phyloP scores from a whole-genome alignment of 1,140 invertebrate genomes.

The Polypedilum pembai region DNA sequence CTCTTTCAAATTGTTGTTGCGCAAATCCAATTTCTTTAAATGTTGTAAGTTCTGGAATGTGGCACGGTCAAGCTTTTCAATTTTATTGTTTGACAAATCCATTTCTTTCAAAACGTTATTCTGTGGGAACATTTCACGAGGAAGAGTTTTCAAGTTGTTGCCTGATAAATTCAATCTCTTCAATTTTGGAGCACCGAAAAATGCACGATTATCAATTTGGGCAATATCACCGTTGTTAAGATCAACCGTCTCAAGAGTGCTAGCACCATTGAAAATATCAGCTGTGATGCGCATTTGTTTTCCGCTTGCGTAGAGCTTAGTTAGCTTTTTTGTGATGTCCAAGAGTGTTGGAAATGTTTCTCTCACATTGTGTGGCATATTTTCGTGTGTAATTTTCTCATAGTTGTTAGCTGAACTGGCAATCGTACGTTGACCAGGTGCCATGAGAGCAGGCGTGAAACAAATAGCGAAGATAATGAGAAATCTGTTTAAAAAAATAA shows the following conservation, averaged over 20 bases:
- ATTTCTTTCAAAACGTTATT: not conserved
- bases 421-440: not conserved
- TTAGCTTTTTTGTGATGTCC: not conserved
- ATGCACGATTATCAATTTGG: not conserved
- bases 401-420: not conserved
- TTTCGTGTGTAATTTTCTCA: slow-evolving; percentile 12
- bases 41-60: not conserved
- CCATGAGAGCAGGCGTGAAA: not conserved
- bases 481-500: slow-evolving; percentile 13
- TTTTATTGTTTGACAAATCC: slow-evolving; percentile 10
- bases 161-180: slow-evolving; percentile 14
- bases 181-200: not conserved
- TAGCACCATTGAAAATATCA: not conserved
- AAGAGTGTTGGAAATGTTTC: not conserved
- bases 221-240: not conserved
- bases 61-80: not conserved
- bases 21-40: not conserved
- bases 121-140: not conserved
- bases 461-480: not conserved
- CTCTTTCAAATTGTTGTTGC: slow-evolving; percentile 1
- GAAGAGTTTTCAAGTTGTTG: not conserved
- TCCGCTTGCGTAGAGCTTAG: not conserved
- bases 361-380: not conserved
- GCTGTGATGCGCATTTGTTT: not conserved
- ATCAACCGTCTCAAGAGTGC: not conserved